Base-by-base conservation (phyloP, 1,140 invertebrate genomes). In the Octopus sinensis region DNA sequence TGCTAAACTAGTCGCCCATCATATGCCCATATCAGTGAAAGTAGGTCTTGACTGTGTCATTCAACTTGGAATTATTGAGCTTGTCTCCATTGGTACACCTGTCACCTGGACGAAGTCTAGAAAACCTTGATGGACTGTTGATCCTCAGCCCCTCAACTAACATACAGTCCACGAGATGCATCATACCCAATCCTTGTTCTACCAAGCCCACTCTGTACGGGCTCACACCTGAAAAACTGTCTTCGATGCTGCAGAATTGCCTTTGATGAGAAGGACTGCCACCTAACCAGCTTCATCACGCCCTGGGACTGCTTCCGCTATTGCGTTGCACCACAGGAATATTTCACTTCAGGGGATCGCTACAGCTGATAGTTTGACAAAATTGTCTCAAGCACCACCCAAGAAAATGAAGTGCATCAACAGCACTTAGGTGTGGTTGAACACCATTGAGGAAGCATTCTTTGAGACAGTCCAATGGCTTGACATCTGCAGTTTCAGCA, bases 261-360 rank as follows among this genome's bases (percentile, higher is more conserved):
- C 6, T 56, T 86, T 0, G 54, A 80, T 12, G 80, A 82, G 30
- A 73, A 83, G 7, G 84, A 86, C 73, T 75, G 80, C 6, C 81
- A 84, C 23, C 73, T 84, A 43, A 84, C 83, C 0, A 86, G 83
- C 1, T 84, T 84, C 56, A 85, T 82, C 54, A 86, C 81, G 4
- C 85, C 85, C 43, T 87, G 85, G 86, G 87, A 84, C 4, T 53
- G 85, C 0, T 85, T 86, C 68, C 78, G 85, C 54, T 85, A 84
- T 83, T 81, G 83, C 23, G 84, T 81, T 62, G 79, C 85, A 12
- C 87, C 85, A 23, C 88, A 88, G 54, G 88, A 84, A 54, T 88
- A 84, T 78, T 80, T 84, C 52, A 79, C 82, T 3, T 77, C 79
- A 43, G 84, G 83, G 12, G 86, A 87, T 81, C 54, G 76, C 5